Base-by-base conservation (phyloP, 2,888 invertebrate genomes). In the Oxystoma pomonae region DNA sequence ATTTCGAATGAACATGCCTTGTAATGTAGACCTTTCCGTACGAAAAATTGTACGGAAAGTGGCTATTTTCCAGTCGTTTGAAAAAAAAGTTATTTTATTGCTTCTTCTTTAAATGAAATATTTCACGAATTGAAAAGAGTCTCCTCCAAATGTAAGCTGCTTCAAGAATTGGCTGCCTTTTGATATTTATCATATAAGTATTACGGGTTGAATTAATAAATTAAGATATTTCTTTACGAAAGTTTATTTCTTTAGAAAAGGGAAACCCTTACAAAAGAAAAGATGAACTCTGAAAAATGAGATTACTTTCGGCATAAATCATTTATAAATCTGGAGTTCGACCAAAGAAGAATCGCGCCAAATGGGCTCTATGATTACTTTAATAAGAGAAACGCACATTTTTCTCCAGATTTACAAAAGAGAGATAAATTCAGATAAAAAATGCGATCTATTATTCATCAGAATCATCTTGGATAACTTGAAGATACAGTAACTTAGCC, bases 351-450 rank as follows among this genome's bases (percentile, higher is more conserved):
- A 78, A 79, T 80, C 76, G 78, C 75, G 74, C 78, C 78, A 80
- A 80, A 80, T 80, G 80, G 78, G 75, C 77, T 76, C 77, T 77
- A 79, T 80, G 80, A 80, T 80, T 80, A 80, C 78, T 79, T 80
- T 78, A 80, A 80, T 80, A 79, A 80, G 74, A 76, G 74, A 35
- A 77, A 62, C 64, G 66, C 64, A 66, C 66, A 66, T 66, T 64
- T 66, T 61, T 64, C 63, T 61, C 58, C 59, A 70, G 67, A 69
- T 71, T 71, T 71, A 72, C 72, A 73, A 76, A 76, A 75, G 74
- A 66, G 64, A 66, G 74, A 76, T 75, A 76, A 76, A 76, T 74
- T 75, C 74, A 72, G 74, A 76, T 78, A 77, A 78, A 77, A 77
- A 76, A 74, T 71, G 35, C 35, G 74, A 78, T 78, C 78, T 77